Evolutionary conservation across 2,888 invertebrate species (phyloP), one percentile per base, ranked within the genome.

Genomic region (Cylindroiulus punctatus): DNA sequence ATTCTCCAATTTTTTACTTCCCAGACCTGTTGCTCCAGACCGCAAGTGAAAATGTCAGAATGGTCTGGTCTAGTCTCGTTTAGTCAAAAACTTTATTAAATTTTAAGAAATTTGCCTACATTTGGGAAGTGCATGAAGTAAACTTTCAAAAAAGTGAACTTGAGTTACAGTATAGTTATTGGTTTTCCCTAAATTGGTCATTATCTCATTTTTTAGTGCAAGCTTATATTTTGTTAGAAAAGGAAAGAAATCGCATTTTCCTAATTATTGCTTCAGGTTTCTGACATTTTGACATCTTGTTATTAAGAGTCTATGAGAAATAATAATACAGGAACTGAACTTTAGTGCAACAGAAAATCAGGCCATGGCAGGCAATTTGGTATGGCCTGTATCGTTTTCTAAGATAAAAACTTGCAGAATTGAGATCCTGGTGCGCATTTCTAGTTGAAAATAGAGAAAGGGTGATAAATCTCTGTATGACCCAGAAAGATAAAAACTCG

Each of bases 401-500:
- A 12, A 14, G 30, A 3, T 30, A 76, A 76, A 76, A 30, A 22
- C 30, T 76, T 76, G 17, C 76, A 26, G 76, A 76, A 26, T 76
- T 3, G 76, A 14, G 30, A 10, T 30, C 65, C 65, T 44, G 44
- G 65, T 65, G 65, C 10, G 22, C 7, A n/a, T 52, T 65, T 30
- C 14, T 26, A 12, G 76, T 8, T 30, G 10, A 30, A 76, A 76
- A 76, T 7, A 76, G 76, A 30, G 76, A 76, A 76, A 76, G 76
- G 76, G 76, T 76, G 76, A 30, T 76, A 76, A 30, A 76, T 76
- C 30, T 14, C 30, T 30, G 26, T 76, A 26, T 76, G 76, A 76
- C 76, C 76, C 76, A 76, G 76, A 76, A 76, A 76, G 76, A 26
- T 76, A 26, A 76, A 76, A 30, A 76, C 76, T 76, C 26, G 30